Conservation (phyloP, 2,113 vertebrate species). For the Bothrops jararaca region DNA sequence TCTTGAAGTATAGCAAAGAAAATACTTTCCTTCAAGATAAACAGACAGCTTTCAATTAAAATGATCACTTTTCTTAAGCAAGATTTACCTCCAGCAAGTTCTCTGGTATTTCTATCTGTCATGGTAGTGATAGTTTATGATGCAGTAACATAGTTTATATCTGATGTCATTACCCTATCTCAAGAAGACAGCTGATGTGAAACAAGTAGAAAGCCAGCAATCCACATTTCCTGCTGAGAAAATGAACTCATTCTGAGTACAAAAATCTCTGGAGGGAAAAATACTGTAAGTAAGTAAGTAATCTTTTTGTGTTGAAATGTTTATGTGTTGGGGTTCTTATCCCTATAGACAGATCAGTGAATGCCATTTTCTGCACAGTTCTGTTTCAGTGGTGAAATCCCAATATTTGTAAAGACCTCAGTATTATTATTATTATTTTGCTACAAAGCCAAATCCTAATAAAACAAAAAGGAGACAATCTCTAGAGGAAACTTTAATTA, state of each 20-base stretch:
- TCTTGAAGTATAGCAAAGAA: background rate
- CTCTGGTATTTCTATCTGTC: background rate
- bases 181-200: background rate
- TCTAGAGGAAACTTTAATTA: background rate
- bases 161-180: accelerated
- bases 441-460: background rate
- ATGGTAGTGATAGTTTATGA: conserved; percentile 15
- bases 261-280: background rate
- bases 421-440: background rate
- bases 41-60: background rate
- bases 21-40: background rate
- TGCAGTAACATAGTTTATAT: accelerated
- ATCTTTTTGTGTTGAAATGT: conserved; percentile 11
- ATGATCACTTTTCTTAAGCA: background rate
- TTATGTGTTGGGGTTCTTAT: background rate
- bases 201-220: background rate
- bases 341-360: background rate
- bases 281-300: background rate
- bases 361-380: background rate
- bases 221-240: background rate
- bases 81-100: background rate
- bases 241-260: background rate
- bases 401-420: background rate
- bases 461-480: background rate
- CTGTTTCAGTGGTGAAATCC: background rate